Percentiles rank a stretch among this genome's conserved stretches.
Conservation (phyloP, 2,888 invertebrate genomes). For the Pecten maximus region DNA sequence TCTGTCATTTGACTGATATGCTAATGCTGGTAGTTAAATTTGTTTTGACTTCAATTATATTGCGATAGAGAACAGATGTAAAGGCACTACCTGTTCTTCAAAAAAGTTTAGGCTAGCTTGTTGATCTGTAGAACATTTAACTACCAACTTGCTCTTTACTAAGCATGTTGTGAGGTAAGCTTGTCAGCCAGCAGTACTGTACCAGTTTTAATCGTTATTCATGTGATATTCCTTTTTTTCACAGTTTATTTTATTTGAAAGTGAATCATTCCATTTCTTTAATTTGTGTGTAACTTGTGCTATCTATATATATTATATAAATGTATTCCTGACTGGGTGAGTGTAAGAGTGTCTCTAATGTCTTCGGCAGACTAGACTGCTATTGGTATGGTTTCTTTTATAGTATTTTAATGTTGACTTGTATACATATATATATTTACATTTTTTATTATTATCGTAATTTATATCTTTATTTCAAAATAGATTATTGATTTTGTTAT, state of each 20-base stretch:
- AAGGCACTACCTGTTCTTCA: neutral
- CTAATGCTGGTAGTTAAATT: no score
- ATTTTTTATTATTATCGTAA: neutral
- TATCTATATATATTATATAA: no score
- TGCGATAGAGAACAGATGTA: neutral
- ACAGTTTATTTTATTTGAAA: slow-evolving; percentile 6
- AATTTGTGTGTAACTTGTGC: neutral
- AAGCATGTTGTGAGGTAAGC: neutral
- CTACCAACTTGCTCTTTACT: neutral
- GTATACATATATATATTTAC: slow-evolving; percentile 20
- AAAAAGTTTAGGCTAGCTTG: neutral
- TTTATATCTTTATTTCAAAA: neutral
- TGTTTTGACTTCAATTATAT: no score
- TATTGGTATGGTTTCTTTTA: slow-evolving; percentile 18
- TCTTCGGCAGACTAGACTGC: neutral
- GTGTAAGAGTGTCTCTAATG: neutral
- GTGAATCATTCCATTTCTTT: slow-evolving; percentile 21
- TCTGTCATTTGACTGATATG: no score
- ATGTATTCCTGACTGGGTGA: neutral
- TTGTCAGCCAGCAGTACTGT: neutral
- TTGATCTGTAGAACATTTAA: neutral
- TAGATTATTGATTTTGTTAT: neutral
- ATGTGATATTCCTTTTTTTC: slow-evolving; percentile 35
- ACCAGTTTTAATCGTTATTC: neutral
- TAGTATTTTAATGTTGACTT: neutral